A percentile compares a stretch with the other conserved stretches of the same genome.
Conservation (phyloP, 2,888 invertebrate species). For the Andrena hattorfiana region DNA sequence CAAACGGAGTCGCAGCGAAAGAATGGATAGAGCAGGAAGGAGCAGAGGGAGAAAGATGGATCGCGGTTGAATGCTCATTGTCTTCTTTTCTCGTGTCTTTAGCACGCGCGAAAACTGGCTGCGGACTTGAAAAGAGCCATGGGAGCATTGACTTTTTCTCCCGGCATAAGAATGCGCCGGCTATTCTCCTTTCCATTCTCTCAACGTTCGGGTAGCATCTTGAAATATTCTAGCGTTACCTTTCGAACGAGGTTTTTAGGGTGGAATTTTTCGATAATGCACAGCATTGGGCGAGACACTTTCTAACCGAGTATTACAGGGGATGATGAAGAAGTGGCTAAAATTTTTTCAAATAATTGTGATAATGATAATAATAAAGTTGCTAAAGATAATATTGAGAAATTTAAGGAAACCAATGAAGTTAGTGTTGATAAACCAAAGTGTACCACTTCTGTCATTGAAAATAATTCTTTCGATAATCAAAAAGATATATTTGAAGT, state of each 20-base stretch:
- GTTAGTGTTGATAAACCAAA: constrained; percentile 12
- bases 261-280: neutral
- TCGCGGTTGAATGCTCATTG: constrained; percentile 62
- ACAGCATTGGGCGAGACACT: too few species aligned
- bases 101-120: constrained; percentile 45
- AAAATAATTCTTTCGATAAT: constrained; percentile 37
- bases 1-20: constrained; percentile 60
- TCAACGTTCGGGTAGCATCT: neutral
- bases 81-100: constrained; percentile 50
- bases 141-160: neutral
- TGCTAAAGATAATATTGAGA: constrained; percentile 21
- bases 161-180: neutral
- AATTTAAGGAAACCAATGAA: constrained; percentile 24
- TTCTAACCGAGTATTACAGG: neutral
- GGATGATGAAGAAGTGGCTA: constrained; percentile 29
- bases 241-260: neutral
- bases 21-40: constrained; percentile 48
- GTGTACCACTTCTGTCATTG: constrained; percentile 21
- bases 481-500: constrained; percentile 28
- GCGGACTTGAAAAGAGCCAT: constrained; percentile 12
- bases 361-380: constrained; percentile 24
- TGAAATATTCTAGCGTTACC: neutral
- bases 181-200: neutral
- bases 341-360: constrained; percentile 34
- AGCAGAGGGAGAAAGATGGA: constrained; percentile 56